A percentile compares a stretch with the other conserved stretches of the same genome.
Evolutionary conservation across 2,113 vertebrate genomes (phyloP).

Genomic region (Etheostoma cragini): DNA sequence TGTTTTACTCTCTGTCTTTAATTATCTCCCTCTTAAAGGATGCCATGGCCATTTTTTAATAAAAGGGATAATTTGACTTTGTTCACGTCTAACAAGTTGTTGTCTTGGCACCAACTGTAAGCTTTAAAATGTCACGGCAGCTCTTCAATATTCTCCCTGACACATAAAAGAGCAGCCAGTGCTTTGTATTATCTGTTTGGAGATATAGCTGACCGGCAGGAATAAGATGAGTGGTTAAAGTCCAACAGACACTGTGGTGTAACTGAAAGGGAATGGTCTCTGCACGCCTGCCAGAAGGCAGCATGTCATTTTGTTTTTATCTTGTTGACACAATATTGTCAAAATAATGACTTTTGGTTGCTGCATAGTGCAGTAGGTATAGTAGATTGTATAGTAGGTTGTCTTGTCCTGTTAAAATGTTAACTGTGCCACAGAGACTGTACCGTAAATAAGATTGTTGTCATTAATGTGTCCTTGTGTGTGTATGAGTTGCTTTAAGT

Average conservation of each 20-base stretch:
- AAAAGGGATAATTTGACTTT: conserved; percentile 42
- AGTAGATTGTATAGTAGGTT: not conserved
- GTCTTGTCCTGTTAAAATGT: conserved; percentile 25
- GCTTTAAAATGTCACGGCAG: conserved; percentile 59
- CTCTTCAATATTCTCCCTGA: conserved; percentile 52
- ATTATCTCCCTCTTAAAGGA: conserved; percentile 29
- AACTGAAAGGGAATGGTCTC: conserved; percentile 32
- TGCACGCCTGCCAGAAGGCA: conserved; percentile 10
- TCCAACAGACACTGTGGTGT: conserved; percentile 35
- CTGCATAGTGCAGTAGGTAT: conserved; percentile 13
- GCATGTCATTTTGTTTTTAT: conserved; percentile 16
- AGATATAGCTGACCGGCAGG: conserved; percentile 63
- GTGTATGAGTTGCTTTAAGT: conserved; percentile 9
- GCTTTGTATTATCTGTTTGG: conserved; percentile 50
- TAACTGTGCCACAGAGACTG: conserved; percentile 39
- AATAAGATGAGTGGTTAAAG: conserved; percentile 46
- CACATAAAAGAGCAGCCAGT: conserved; percentile 60
- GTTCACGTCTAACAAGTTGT: conserved; percentile 60
- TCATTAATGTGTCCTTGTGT: conserved; percentile 10
- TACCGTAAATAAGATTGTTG: conserved; percentile 51
- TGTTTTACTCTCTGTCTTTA: conserved; percentile 18
- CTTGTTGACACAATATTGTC: conserved; percentile 33
- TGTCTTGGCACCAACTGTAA: conserved; percentile 44
- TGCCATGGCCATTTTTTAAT: conserved; percentile 15
- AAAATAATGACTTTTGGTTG: conserved; percentile 21